Conservation (phyloP, 2,113 vertebrate species). For the Neogobius melanostomus region DNA sequence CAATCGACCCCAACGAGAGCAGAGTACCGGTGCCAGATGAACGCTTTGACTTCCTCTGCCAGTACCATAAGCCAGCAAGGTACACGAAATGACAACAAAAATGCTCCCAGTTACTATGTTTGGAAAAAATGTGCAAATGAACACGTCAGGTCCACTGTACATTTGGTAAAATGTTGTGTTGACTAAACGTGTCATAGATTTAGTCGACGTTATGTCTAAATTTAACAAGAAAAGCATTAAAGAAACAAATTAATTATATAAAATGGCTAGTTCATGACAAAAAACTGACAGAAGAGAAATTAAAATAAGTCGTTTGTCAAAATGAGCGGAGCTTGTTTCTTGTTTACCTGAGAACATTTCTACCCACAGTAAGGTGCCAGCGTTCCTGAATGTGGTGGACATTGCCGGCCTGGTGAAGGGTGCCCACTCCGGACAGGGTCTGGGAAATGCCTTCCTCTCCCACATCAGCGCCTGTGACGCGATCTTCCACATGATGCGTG, state of each 20-base stretch:
- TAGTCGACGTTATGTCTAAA: too few species aligned
- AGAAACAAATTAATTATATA: too few species aligned
- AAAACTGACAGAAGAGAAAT: too few species aligned
- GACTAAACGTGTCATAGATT: too few species aligned
- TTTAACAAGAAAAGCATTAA: too few species aligned
- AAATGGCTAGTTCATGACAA: too few species aligned
- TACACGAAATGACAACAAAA: slow-evolving; percentile 50
- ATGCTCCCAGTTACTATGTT: too few species aligned
- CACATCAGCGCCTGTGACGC: slow-evolving; percentile 96
- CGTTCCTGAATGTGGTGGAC: slow-evolving; percentile 97
- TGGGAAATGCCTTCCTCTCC: slow-evolving; percentile 97
- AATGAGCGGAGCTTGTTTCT: background rate
- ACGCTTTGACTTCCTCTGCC: slow-evolving; percentile 91
- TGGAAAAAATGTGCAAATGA: too few species aligned
- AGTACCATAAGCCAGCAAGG: slow-evolving; percentile 96
- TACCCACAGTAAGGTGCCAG: slow-evolving; percentile 90
- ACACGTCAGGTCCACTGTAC: too few species aligned
- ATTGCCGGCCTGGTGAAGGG: slow-evolving; percentile 98
- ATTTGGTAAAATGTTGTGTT: too few species aligned
- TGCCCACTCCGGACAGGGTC: slow-evolving; percentile 92
- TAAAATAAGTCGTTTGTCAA: too few species aligned
- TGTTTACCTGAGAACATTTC: background rate
- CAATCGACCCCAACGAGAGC: slow-evolving; percentile 97
- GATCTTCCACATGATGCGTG: slow-evolving; percentile 97
- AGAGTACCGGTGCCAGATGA: slow-evolving; percentile 96